Base-by-base conservation (phyloP, 2,888 invertebrate genomes). In the Laothoe populi region DNA sequence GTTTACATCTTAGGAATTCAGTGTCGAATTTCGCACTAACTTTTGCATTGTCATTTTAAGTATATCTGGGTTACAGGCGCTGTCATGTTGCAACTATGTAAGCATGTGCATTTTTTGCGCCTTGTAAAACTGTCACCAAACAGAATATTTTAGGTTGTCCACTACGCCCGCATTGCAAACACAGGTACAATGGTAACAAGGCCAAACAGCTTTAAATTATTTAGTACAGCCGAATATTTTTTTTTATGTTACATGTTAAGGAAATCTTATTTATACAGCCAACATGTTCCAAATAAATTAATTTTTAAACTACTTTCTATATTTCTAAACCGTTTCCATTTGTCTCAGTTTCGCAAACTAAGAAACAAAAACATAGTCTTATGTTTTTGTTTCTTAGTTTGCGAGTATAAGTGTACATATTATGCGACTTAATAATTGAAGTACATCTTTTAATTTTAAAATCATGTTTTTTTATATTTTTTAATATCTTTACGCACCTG, bases 161-260 rank as follows among this genome's bases (percentile, higher is more conserved):
- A 49, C 16, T 44, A 19, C 31, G 49, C 24, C 31, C 53, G 11
- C 35, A 53, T 53, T 31, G 31, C 35, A 35, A 53, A 53, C 16
- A 21, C 19, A 53, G n/a, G 24, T 24, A 13, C 31, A 31, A 31
- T n/a, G 31, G 31, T 4, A 31, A 31, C 49, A 35, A 53, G 53
- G 53, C 19, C 53, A 31, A 35, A 53, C 53, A 35, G 35, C 53
- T 53, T 53, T 35, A 53, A 53, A 53, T 31, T 53, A 53, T 53
- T 53, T 53, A 21, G 53, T 21, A 11, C 53, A 35, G 31, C 16
- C n/a, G 8, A 19, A 44, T 44, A 19, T 19, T 19, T 44, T 19
- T 44, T 44, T 44, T 44, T 24, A 48, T 48, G 7, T 26, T 49
- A 5, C n/a, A 16, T 8, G 16, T 8, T 16, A 31, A 31, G 5